phyloP scores from a whole-genome alignment of 2,113 vertebrate species.

The Cyprinodon variegatus region DNA sequence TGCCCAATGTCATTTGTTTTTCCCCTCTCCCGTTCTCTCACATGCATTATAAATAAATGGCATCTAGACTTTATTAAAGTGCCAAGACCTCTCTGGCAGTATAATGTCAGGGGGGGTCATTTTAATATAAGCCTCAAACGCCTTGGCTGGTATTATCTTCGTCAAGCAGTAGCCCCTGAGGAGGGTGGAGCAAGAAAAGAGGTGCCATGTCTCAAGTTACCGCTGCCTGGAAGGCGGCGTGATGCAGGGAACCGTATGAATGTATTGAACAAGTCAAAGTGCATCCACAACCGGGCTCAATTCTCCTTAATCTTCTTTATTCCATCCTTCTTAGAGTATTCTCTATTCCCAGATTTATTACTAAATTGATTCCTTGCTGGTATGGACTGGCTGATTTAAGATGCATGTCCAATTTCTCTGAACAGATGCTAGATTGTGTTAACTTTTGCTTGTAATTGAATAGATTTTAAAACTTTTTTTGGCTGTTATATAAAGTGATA shows the following conservation, averaged over 20 bases:
- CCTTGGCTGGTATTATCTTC: constrained; percentile 76
- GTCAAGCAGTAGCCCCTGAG: constrained; percentile 74
- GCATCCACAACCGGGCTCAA: constrained; percentile 69
- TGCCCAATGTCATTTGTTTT: constrained; percentile 59
- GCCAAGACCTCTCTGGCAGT: constrained; percentile 66
- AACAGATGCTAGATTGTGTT: background rate
- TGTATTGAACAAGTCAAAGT: constrained; percentile 79
- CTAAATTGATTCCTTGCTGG: constrained; percentile 13
- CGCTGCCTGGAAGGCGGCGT: constrained; percentile 70
- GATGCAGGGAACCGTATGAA: constrained; percentile 62
- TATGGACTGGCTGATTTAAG: constrained; percentile 22
- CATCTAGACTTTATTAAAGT: constrained; percentile 72
- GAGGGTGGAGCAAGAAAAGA: constrained; percentile 64
- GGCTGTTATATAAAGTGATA: background rate
- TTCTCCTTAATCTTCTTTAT: constrained; percentile 52
- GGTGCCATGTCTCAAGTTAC: constrained; percentile 75
- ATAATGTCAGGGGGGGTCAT: constrained; percentile 80
- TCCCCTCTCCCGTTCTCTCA: constrained; percentile 20
- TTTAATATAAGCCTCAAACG: constrained; percentile 79
- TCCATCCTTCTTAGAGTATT: constrained; percentile 30
- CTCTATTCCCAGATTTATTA: constrained; percentile 43
- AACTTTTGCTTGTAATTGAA: background rate
- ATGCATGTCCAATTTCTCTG: background rate
- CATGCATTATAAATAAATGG: constrained; percentile 78
- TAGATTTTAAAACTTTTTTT: background rate